Conservation (phyloP, 1,140 invertebrate genomes). For the Ceratina australensis region DNA sequence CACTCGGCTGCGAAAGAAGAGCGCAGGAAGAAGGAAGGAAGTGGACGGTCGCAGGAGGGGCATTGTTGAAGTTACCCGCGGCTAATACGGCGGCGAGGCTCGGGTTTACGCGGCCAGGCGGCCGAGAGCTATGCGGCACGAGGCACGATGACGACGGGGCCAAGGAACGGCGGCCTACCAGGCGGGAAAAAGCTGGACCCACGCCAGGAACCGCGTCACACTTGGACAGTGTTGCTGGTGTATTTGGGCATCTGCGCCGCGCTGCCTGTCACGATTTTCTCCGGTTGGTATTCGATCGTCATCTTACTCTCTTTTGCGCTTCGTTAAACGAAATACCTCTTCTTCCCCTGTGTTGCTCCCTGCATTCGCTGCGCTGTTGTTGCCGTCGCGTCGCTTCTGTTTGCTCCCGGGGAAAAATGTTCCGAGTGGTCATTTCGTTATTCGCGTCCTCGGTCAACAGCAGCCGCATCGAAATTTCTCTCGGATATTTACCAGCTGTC, state of each 20-base stretch:
- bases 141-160: constrained; percentile 74
- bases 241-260: constrained; percentile 71
- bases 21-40: constrained; percentile 26
- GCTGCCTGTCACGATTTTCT: constrained; percentile 70
- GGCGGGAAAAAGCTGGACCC: constrained; percentile 69
- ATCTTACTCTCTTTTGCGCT: not conserved
- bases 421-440: not conserved
- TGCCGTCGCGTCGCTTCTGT: not conserved
- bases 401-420: too few species aligned
- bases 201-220: constrained; percentile 71
- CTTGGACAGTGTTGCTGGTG: constrained; percentile 68
- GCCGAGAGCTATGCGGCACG: constrained; percentile 75
- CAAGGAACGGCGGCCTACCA: constrained; percentile 74
- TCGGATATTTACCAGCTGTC: too few species aligned
- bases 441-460: not conserved
- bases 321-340: not conserved
- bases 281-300: constrained; percentile 67
- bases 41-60: constrained; percentile 32
- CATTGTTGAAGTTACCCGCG: constrained; percentile 71
- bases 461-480: constrained; percentile 1
- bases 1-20: constrained; percentile 11
- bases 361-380: not conserved
- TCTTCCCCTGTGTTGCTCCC: not conserved
- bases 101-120: constrained; percentile 73
- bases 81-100: constrained; percentile 68